Evolutionary conservation across 2,888 invertebrate genomes (phyloP), one percentile per base, ranked within the genome.

Genomic region (Drepanosiphum platanoidis): DNA sequence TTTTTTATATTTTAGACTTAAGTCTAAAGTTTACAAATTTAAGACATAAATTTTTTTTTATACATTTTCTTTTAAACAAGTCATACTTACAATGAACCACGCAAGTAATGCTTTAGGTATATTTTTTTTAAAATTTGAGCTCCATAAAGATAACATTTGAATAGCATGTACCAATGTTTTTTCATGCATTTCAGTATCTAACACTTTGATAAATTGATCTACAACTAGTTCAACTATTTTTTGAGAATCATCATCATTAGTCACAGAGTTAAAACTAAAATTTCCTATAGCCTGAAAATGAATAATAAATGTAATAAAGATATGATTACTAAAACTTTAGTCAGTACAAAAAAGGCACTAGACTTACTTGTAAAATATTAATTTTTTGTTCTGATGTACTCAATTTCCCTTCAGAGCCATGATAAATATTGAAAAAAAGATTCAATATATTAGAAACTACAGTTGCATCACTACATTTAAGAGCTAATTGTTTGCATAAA

Each of bases 121-220:
- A 87, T 92, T 92, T n/a, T 91, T 92, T 1, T 90, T 90, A 87
- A 94, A 93, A 89, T 93, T 93, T 27, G 90, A 89, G 78, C 94
- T 93, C 98, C 97, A 98, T 36, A 93, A 89, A 11, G 94, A 92
- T 90, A 97, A 92, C 93, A 94, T 94, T 88, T 95, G 94, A 36
- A 97, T 91, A 11, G 95, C 94, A 88, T 93, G 94, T 87, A 95
- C 93, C 81, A 97, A 90, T 1, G 96, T 97, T 89, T 96, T 96
- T 90, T 98, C 98, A 90, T 98, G 97, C 52, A 96, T 95, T 92
- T 98, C 98, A 77, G 92, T 92, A 89, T 96, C 95, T 68, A 98
- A 91, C 68, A 95, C 93, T 89, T 95, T 94, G 39, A 94, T 91
- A 89, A 95, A 94, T 88, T 94, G 92, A 64, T 93, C 91, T 1